Conservation (phyloP, 2,113 vertebrate genomes). For the Parus major region DNA sequence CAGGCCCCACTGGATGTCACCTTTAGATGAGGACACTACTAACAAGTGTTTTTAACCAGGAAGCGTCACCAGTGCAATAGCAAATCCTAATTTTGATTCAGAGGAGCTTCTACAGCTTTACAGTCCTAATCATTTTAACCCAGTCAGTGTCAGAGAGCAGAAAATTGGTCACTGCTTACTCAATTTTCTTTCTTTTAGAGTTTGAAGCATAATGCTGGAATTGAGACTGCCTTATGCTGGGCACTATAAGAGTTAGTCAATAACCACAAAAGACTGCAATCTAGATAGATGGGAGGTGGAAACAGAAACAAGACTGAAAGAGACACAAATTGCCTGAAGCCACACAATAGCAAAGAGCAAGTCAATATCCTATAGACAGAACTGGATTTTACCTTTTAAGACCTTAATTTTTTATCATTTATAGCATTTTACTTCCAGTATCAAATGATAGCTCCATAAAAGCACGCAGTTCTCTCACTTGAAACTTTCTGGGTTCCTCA, state of each 20-base stretch:
- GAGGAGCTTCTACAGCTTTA: not conserved
- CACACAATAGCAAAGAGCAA: not conserved
- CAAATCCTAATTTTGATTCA: not conserved
- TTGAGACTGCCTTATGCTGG: not conserved
- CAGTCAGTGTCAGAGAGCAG: not conserved
- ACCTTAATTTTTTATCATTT: slow-evolving; percentile 18
- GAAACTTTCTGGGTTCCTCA: not conserved
- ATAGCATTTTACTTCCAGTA: slow-evolving; percentile 33
- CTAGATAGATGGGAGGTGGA: not conserved
- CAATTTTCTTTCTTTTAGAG: not conserved
- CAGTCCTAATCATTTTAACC: not conserved
- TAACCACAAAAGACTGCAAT: not conserved
- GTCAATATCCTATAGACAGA: not conserved
- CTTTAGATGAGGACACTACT: not conserved
- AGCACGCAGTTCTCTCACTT: not conserved
- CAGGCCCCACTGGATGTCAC: not conserved
- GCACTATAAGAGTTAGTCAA: not conserved
- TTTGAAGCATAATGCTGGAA: not conserved
- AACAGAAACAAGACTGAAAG: not conserved
- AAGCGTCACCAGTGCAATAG: not conserved
- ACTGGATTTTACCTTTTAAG: not conserved
- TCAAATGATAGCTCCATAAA: slow-evolving; percentile 2
- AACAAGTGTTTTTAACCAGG: not conserved
- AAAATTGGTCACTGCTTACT: not conserved
- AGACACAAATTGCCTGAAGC: not conserved